phyloP scores from a whole-genome alignment of 2,888 invertebrate species.

The Serripes groenlandicus region DNA sequence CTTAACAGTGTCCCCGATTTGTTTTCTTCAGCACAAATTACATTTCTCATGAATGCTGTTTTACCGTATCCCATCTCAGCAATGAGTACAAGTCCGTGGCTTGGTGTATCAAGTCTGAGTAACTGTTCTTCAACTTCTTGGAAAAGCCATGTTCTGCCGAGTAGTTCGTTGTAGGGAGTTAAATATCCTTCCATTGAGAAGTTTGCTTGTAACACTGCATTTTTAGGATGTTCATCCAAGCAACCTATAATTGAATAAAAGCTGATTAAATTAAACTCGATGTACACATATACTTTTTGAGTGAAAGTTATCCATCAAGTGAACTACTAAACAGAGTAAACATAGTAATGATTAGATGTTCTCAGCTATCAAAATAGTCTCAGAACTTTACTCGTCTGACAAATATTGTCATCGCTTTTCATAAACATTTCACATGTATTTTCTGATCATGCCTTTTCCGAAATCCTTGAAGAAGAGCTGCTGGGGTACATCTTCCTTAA shows the following conservation, averaged over 20 bases:
- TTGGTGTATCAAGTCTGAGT: not conserved
- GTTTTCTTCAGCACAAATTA: not conserved
- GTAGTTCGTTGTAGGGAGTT: not conserved
- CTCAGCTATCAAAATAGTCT: not conserved
- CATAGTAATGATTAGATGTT: not conserved
- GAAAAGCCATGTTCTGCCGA: not conserved
- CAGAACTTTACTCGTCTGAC: not conserved
- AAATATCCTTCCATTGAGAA: not conserved
- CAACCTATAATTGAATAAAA: not conserved
- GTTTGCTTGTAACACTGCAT: not conserved
- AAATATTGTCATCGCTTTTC: not conserved
- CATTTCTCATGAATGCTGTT: slow-evolving; percentile 1
- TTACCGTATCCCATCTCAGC: slow-evolving; percentile 24
- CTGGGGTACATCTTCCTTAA: too few relatives aligned
- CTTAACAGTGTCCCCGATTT: not conserved
- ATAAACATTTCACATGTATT: not conserved
- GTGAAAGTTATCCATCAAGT: not conserved
- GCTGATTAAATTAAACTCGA: not conserved
- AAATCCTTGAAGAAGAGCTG: too few relatives aligned
- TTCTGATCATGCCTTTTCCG: too few relatives aligned
- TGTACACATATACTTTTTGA: not conserved
- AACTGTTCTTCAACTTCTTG: not conserved
- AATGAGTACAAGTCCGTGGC: not conserved
- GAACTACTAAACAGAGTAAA: not conserved
- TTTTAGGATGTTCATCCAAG: not conserved